Conservation (phyloP, 35 echinoderm and acorn worm species). For the Strongylocentrotus purpuratus region DNA sequence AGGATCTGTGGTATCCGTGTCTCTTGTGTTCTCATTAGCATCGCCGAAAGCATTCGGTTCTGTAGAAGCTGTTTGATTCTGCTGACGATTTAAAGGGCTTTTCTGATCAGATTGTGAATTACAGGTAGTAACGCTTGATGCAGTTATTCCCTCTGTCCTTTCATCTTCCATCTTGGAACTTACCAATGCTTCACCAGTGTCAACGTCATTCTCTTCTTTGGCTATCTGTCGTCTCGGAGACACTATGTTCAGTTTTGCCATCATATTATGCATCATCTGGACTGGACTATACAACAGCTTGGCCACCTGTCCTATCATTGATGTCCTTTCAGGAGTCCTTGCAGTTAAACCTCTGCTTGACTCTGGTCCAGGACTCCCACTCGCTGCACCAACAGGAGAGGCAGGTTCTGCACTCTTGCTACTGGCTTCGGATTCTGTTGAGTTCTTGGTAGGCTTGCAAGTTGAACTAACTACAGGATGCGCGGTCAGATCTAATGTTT, state of each 20-base stretch:
- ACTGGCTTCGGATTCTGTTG: neutral
- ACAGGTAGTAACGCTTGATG: neutral
- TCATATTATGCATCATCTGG: neutral
- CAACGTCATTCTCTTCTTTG: neutral
- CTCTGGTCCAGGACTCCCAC: neutral
- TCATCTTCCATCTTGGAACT: neutral
- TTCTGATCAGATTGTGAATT: neutral
- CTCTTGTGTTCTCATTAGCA: neutral
- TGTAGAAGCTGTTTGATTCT: neutral
- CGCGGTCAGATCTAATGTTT: neutral
- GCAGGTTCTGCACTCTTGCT: neutral
- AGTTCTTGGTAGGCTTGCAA: conserved; percentile 12
- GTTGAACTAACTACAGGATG: neutral
- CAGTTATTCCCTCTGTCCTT: neutral
- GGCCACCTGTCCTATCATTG: neutral
- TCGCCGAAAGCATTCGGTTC: neutral
- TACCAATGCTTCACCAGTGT: neutral
- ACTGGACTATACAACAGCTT: neutral
- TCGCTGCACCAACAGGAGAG: neutral
- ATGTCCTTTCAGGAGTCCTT: neutral
- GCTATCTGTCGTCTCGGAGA: neutral
- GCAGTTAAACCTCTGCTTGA: neutral
- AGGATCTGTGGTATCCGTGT: neutral
- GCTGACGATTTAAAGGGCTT: neutral
- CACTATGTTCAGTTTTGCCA: neutral